A percentile compares a stretch with the other conserved stretches of the same genome.
phyloP scores from a whole-genome alignment of 2,888 invertebrate genomes.

The Nephrotoma flavescens region DNA sequence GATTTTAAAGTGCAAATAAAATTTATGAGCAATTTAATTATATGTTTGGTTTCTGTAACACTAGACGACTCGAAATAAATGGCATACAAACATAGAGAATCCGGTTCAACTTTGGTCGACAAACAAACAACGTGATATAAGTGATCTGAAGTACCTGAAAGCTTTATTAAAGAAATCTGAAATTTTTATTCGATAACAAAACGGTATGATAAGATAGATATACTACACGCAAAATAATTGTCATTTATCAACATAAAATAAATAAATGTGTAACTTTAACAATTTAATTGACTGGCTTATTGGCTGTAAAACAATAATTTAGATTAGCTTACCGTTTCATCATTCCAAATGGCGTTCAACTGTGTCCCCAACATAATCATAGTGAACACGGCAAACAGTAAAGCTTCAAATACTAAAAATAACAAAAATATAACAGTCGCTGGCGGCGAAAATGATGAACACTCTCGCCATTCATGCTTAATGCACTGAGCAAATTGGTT shows the following conservation, averaged over 20 bases:
- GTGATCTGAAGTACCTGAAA: no score
- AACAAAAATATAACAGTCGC: slow-evolving; percentile 85
- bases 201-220: not conserved
- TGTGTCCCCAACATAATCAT: slow-evolving; percentile 95
- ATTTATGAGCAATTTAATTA: no score
- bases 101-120: no score
- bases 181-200: not conserved
- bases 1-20: no score
- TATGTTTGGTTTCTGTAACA: no score
- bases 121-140: no score
- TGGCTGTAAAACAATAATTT: no score
- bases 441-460: slow-evolving; percentile 86
- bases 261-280: not conserved
- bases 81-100: not conserved
- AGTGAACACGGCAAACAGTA: slow-evolving; percentile 95
- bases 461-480: slow-evolving; percentile 86
- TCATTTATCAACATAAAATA: not conserved
- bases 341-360: slow-evolving; percentile 93
- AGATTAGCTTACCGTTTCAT: slow-evolving; percentile 68
- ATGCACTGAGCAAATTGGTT: slow-evolving; percentile 92
- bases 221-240: not conserved
- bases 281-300: not conserved
- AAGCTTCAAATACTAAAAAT: slow-evolving; percentile 83
- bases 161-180: no score
- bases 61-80: no score